Evolutionary conservation across 2,888 invertebrate genomes (phyloP), one percentile per base, ranked within the genome.

Genomic region (Calameuta filiformis): DNA sequence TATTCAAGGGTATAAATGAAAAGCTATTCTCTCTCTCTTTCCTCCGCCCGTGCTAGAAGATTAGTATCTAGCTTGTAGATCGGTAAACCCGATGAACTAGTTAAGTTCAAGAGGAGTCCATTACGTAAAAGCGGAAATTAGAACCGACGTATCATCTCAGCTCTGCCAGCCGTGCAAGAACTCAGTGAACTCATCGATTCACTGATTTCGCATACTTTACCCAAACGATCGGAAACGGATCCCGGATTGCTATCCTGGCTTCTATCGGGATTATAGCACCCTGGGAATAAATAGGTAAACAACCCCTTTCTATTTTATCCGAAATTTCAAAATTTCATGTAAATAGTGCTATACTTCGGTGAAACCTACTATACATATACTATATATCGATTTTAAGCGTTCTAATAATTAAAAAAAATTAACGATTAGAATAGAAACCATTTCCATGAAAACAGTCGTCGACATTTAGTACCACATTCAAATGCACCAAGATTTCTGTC

Each of bases 11-110:
- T 23, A 56, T 6, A 56, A 56, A 23, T 56, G 15, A 23, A 23
- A 56, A 9, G 23, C 23, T 15, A 40, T 9, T 56, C 23, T 56
- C 56, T 56, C 34, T 40, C 37, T 34, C 56, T 33, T 12, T 35
- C 12, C 35, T 12, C 12, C 35, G 78, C 78, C 79, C 79, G 9
- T 9, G 15, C 56, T 56, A 56, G 23, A 56, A 56, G 23, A 56
- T 56, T 56, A 56, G 56, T 56, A 23, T 56, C 56, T 56, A 9
- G 56, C 23, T 23, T 56, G 23, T 15, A 56, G 76, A 76, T 73
- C 34, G 69, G 75, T 35, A 31, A 35, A 34, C 35, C 68, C 30
- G 23, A 30, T 30, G 35, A 74, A 74, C 33, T 74, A 74, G 30
- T 37, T 35, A 68, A 56, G 30, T 34, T 75, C 40, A 35, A 37